phyloP scores from a whole-genome alignment of 1,140 invertebrate species.

The Cyclargus thomasi region DNA sequence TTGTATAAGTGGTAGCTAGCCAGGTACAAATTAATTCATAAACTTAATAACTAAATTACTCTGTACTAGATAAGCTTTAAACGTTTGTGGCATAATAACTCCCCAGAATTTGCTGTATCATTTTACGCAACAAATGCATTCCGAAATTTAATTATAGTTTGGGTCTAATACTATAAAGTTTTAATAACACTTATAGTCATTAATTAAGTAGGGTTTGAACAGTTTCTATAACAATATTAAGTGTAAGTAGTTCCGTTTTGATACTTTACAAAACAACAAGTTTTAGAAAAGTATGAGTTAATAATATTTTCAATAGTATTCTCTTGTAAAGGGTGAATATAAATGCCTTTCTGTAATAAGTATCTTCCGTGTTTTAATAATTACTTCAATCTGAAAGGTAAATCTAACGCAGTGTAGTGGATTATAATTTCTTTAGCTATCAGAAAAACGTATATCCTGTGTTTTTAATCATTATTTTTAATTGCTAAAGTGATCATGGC shows the following conservation, averaged over 20 bases:
- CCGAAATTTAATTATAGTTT: constrained; percentile 3
- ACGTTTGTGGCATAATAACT: constrained; percentile 23
- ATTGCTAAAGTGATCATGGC: background rate
- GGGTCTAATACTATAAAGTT: background rate
- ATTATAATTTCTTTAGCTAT: background rate
- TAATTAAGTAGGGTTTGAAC: no score
- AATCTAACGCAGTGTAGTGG: background rate
- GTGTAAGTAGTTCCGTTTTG: no score
- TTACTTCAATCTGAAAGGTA: no score
- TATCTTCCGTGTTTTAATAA: no score
- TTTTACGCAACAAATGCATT: constrained; percentile 16
- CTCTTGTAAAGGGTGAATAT: no score
- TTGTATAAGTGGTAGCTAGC: background rate
- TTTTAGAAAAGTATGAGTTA: no score
- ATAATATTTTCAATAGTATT: no score
- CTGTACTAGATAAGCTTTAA: constrained; percentile 27
- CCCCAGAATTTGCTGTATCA: constrained; percentile 25
- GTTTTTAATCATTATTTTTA: constrained; percentile 5
- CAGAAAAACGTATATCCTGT: background rate
- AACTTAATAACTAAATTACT: constrained; percentile 37
- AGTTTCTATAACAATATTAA: no score
- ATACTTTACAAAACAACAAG: no score
- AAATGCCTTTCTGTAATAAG: no score
- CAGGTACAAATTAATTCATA: constrained; percentile 21
- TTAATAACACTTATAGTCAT: no score